Evolutionary conservation across 2,888 invertebrate genomes (phyloP).

Genomic region (Mimumesa dahlbomi): DNA sequence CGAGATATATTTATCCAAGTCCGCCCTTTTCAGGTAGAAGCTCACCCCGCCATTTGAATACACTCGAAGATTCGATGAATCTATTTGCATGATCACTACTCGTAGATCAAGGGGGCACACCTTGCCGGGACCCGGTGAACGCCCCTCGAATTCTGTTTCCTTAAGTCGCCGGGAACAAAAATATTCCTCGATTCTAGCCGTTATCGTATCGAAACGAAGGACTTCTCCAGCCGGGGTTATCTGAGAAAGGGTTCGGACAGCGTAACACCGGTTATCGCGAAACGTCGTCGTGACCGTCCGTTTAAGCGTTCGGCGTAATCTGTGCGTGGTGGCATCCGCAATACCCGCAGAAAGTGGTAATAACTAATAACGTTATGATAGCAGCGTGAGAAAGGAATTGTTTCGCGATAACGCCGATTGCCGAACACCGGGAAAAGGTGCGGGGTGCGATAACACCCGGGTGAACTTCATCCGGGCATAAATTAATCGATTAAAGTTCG

Average conservation of each 20-base stretch:
- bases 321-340: conserved; percentile 9
- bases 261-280: conserved; percentile 18
- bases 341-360: conserved; percentile 35
- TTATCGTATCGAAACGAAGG: background rate
- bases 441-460: background rate
- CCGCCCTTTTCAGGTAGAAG: conserved; percentile 66
- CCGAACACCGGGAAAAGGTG: background rate
- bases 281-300: background rate
- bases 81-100: conserved; percentile 57
- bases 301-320: conserved; percentile 17
- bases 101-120: conserved; percentile 42
- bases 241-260: conserved; percentile 11
- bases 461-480: background rate
- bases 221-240: background rate
- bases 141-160: conserved; percentile 20
- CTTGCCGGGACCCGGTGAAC: conserved; percentile 11
- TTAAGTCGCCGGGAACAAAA: background rate
- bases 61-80: conserved; percentile 49
- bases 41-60: conserved; percentile 58
- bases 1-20: conserved; percentile 63
- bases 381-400: conserved; percentile 46
- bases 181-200: too few species aligned
- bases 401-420: conserved; percentile 7
- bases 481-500: too few species aligned
- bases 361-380: conserved; percentile 33